Base-by-base conservation (phyloP, 2,113 vertebrate species). In the Mus musculus region DNA sequence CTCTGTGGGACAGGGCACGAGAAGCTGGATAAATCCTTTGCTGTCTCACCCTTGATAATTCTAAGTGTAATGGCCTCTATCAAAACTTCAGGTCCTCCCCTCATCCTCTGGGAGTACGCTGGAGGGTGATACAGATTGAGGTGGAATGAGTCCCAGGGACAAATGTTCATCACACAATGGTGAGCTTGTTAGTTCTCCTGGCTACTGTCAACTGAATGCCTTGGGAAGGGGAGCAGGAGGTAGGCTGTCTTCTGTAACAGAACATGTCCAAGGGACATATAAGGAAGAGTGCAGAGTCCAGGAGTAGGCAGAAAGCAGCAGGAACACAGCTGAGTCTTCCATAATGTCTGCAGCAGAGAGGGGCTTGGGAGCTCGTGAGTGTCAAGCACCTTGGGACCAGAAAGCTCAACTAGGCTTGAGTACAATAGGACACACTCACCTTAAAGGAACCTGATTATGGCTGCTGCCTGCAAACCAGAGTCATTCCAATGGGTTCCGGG, bases 71-170 rank as follows among this genome's bases (percentile, higher is more conserved):
- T 33, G 5, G n/a, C 56, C 59, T 3, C 52, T 3, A 33, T 13
- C 17, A 20, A 28, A 67, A 22, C 22, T 63, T 5, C 39, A 9
- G 22, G 12, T 16, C 22, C 12, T 46, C 5, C 2, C 0, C 3
- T 24, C 2, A 22, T 39, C 7, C 0, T 0, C 0, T 49, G 22
- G 28, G 24, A 14, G 0, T 19, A 5, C 0, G 30, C 13, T 10
- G 33, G 30, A 84, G 33, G 28, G 16, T 3, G 26, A 67, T 39
- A 19, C 14, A 16, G 4, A 17, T 1, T 5, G 2, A 71, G 52
- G 4, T 1, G 5, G 3, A 59, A 6, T 59, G 33, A n/a, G 0
- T 24, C 54, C 6, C 10, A 10, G 7, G 5, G 30, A 39, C n/a
- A 39, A 8, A 71, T 2, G 36, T 22, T 56, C 11, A 9, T n/a